Percentiles rank a stretch among this genome's conserved stretches.
Conservation (phyloP, 2,113 vertebrate genomes). For the Gopherus flavomarginatus region DNA sequence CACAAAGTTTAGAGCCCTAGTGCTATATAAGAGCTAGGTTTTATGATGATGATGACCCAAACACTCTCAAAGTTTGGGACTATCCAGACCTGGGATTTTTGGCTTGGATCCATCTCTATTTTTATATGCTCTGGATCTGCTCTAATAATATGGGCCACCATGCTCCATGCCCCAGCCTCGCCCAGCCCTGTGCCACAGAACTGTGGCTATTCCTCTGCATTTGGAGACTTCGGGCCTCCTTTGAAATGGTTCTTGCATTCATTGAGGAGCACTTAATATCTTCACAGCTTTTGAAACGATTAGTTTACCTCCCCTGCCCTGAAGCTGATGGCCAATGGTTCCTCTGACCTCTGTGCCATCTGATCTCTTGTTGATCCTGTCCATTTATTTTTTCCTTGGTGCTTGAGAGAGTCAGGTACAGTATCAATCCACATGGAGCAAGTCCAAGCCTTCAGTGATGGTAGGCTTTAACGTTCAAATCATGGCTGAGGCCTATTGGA, state of each 20-base stretch:
- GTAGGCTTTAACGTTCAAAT: neutral
- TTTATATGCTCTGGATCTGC: neutral
- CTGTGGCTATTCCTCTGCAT: rapidly evolving
- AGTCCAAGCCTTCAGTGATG: neutral
- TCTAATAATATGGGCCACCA: neutral
- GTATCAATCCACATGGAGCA: neutral
- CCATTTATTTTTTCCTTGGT: neutral
- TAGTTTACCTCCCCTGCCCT: neutral
- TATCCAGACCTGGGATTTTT: neutral
- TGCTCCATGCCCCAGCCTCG: neutral
- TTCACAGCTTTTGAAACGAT: neutral
- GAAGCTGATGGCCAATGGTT: neutral
- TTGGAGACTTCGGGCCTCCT: neutral
- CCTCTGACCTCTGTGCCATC: neutral
- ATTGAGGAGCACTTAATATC: neutral
- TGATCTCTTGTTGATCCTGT: neutral
- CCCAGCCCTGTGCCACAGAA: neutral
- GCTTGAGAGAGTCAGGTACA: neutral
- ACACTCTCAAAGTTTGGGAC: neutral
- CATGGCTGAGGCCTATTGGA: neutral
- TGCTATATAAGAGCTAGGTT: neutral
- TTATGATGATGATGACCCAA: neutral
- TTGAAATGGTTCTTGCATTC: neutral
- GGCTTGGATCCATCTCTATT: neutral
- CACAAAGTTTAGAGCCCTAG: neutral